These are phyloP conservation scores for Alectoris magna DNA, from an alignment of 2,797 vertebrate species.

Conservation along the genomic window DNA sequence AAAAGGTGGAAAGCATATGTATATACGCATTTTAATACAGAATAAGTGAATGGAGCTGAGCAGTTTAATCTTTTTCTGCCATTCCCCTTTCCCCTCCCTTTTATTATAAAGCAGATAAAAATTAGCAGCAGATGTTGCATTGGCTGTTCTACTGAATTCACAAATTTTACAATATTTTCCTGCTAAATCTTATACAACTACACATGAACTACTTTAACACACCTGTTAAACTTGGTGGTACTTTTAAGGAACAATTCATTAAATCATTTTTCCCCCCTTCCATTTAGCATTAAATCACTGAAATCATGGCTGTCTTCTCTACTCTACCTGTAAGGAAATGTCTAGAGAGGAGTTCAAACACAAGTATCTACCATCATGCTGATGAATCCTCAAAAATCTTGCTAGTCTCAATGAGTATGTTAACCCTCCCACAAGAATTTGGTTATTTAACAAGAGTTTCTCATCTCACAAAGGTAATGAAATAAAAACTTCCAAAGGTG, in stretches of 20 bases:
- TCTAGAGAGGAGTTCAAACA: not conserved
- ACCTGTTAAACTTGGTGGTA: not conserved
- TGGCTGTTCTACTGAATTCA: not conserved
- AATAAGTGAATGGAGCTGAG: not conserved
- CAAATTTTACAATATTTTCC: not conserved
- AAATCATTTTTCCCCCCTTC: not conserved
- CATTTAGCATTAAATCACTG: not conserved
- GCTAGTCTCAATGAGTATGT: not conserved
- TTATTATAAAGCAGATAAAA: not conserved
- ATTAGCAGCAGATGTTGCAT: not conserved
- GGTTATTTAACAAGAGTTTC: not conserved
- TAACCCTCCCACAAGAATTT: not conserved
- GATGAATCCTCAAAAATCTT: not conserved
- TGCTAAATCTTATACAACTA: not conserved
- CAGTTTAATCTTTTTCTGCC: not conserved
- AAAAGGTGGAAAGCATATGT: not conserved
- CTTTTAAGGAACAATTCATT: not conserved
- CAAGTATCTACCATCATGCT: not conserved
- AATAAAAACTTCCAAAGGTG: constrained; percentile 4
- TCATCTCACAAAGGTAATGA: not conserved
- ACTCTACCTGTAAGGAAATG: not conserved
- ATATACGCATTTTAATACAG: not conserved
- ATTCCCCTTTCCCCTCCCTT: not conserved
- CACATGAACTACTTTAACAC: not conserved
- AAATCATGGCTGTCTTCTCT: not conserved